phyloP scores from a whole-genome alignment of 2,113 vertebrate species.

The Upupa epops region DNA sequence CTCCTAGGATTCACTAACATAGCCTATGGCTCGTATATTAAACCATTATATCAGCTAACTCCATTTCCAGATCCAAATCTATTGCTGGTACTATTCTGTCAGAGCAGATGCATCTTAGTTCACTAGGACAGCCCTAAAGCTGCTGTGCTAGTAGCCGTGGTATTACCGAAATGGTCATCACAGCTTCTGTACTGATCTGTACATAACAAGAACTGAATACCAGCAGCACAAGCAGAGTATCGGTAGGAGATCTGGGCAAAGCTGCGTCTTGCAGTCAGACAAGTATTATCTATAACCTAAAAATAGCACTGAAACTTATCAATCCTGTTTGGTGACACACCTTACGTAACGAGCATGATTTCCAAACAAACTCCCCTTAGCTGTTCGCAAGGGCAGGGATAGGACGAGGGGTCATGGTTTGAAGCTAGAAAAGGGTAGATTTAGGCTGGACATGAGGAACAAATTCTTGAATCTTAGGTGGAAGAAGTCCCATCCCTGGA shows the following conservation, averaged over 20 bases:
- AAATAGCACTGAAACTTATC: not conserved
- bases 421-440: too few species aligned
- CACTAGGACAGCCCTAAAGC: not conserved
- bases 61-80: not conserved
- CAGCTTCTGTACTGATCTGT: not conserved
- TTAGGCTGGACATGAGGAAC: too few species aligned
- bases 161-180: not conserved
- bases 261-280: not conserved
- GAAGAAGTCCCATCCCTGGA: too few species aligned
- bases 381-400: too few species aligned
- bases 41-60: not conserved
- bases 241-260: not conserved
- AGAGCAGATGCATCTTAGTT: not conserved
- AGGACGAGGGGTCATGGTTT: too few species aligned
- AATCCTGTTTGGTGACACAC: not conserved
- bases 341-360: not conserved
- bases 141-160: not conserved
- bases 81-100: not conserved
- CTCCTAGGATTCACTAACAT: not conserved
- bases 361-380: not conserved
- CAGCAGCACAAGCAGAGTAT: not conserved
- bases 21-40: not conserved
- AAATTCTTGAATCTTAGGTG: too few species aligned
- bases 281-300: not conserved
- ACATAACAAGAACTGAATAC: not conserved